Percentiles rank a stretch among this genome's conserved stretches.
Evolutionary conservation across 2,888 invertebrate species (phyloP).

Genomic region (Augiades crinisus): DNA sequence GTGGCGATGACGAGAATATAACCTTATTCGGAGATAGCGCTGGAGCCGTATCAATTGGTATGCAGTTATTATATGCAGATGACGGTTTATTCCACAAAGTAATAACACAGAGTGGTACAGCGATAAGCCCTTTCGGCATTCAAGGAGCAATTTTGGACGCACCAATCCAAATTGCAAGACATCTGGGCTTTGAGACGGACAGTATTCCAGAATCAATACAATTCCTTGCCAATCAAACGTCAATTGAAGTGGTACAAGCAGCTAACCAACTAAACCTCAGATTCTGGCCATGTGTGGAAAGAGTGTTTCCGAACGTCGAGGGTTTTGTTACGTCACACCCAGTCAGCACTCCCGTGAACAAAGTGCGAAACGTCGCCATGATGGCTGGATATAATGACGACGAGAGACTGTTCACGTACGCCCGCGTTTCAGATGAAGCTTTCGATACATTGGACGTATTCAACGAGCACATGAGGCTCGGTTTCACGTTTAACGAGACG

Average conservation of each 20-base stretch:
- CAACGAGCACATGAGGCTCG: slow-evolving; percentile 5
- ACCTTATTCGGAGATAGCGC: slow-evolving; percentile 57
- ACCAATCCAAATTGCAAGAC: slow-evolving; percentile 43
- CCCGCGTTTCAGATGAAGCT: slow-evolving; percentile 29
- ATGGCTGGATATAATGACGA: slow-evolving; percentile 52
- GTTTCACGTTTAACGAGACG: no score
- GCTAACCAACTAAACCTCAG: slow-evolving; percentile 31
- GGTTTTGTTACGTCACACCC: slow-evolving; percentile 45
- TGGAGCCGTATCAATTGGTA: slow-evolving; percentile 46
- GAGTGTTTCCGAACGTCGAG: slow-evolving; percentile 44
- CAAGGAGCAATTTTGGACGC: slow-evolving; percentile 37
- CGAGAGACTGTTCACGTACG: slow-evolving; percentile 39
- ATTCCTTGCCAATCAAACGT: slow-evolving; percentile 40
- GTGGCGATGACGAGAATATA: slow-evolving; percentile 47
- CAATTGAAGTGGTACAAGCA: slow-evolving; percentile 41
- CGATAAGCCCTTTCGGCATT: slow-evolving; percentile 36
- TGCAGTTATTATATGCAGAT: slow-evolving; percentile 45
- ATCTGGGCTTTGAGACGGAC: slow-evolving; percentile 43
- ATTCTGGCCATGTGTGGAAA: slow-evolving; percentile 49
- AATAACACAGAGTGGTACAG: slow-evolving; percentile 51
- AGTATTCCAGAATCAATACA: slow-evolving; percentile 42
- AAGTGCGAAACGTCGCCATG: slow-evolving; percentile 44
- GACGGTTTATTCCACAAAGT: no score
- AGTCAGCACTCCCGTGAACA: slow-evolving; percentile 39
- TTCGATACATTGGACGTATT: slow-evolving; percentile 36